Base-by-base conservation (phyloP, 2,888 invertebrate genomes). In the Linyphia triangularis region DNA sequence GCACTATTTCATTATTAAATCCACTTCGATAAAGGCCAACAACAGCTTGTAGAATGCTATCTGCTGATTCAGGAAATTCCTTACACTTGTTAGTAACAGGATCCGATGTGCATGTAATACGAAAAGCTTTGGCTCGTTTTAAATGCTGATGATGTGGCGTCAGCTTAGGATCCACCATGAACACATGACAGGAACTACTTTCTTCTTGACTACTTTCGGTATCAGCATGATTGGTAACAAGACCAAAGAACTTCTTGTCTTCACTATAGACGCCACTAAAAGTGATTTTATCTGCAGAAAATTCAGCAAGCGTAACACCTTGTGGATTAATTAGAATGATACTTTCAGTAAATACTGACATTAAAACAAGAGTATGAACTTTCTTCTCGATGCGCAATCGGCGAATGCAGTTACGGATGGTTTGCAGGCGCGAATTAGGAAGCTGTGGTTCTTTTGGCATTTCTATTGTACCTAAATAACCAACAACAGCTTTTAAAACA, bases 381-480 rank as follows among this genome's bases (percentile, higher is more conserved):
- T 97, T 95, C 92, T 97, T 96, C 91, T 98, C 98, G 89, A 97
- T 96, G 40, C 98, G 94, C 63, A 98, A 93, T 91, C 97, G 95
- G 89, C 97, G 95, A 69, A 99, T 98, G 90, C 98, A 98, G 85
- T 96, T 96, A 85, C 96, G 95, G 19, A 98, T 96, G 88, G 94
- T 94, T 92, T 94, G 94, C 90, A 96, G 93, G 82, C 97, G 90
- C 67, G 93, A 91, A 85, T 92, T 91, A 7, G 92, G 92, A 77
- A 92, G 90, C 65, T 92, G 91, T 7, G 92, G 91, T 90, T 93
- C 93, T 85, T 93, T 92, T 0, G 98, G 98, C 94, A 98, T 98
- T 93, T 98, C 98, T 90, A 99, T 97, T 0, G 98, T 98, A 26
- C 98, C 98, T 70, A 99, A 94, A 93, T 99, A 99, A 0, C 98